A percentile compares a stretch with the other conserved stretches of the same genome.
phyloP scores from a whole-genome alignment of 2,888 invertebrate genomes.

The Epistrophella euchroma region DNA sequence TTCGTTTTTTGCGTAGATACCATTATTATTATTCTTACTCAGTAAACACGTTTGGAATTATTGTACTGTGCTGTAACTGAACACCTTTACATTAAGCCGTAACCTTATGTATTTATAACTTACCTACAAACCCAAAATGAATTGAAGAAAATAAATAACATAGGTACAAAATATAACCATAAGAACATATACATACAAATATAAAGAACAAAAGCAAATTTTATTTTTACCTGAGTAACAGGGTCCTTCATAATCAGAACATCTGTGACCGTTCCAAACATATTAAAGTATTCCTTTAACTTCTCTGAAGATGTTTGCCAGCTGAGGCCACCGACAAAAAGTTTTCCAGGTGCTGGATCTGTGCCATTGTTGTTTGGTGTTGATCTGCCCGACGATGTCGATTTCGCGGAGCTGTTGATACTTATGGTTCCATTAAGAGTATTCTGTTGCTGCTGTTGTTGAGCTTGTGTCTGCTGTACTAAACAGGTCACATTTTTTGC shows the following conservation, averaged over 20 bases:
- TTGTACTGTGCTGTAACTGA: background rate
- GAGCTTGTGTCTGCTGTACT: constrained; percentile 78
- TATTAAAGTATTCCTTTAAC: constrained; percentile 95
- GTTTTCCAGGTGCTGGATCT: constrained; percentile 92
- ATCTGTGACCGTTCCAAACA: constrained; percentile 96
- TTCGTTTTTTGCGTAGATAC: background rate
- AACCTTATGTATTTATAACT: background rate
- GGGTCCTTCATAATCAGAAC: constrained; percentile 98
- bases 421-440: constrained; percentile 40
- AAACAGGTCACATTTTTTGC: constrained; percentile 77
- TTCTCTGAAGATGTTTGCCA: constrained; percentile 97
- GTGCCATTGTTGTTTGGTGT: constrained; percentile 88
- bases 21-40: background rate
- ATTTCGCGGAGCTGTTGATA: constrained; percentile 82
- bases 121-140: background rate
- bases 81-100: background rate
- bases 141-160: background rate
- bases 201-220: background rate
- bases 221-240: constrained; percentile 91
- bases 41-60: background rate
- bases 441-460: constrained; percentile 77
- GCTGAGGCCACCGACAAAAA: constrained; percentile 95
- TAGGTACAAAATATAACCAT: background rate
- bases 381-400: constrained; percentile 90
- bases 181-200: background rate